Evolutionary conservation across 2,888 invertebrate species (phyloP), one percentile per base, ranked within the genome.

Genomic region (Drosophila sordidapex): DNA sequence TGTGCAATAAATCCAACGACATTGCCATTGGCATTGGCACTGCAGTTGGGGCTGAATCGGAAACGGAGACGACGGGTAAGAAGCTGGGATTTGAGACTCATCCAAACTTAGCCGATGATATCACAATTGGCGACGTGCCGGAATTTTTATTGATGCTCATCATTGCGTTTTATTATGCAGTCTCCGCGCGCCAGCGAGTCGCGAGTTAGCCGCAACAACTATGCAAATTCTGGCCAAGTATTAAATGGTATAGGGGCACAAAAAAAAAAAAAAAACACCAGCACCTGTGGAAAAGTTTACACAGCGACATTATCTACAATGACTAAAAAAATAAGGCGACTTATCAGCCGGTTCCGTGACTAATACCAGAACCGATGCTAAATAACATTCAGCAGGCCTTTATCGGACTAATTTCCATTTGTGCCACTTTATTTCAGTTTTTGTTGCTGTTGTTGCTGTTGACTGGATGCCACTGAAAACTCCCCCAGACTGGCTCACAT

Each of bases 61-160:
- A n/a, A 29, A 15, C 43, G 60, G 25, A 15, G 36, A 36, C 25
- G 25, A 46, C 25, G 31, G 8, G 29, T 15, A 13, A 27, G 21
- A 35, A 61, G 33, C 60, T 51, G 70, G 48, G 69, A 46, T 25
- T 18, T 56, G 57, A 72, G 67, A 62, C 38, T 70, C 70, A 67
- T 73, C 68, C 82, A 76, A 80, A 79, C 74, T 82, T 78, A 74
- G 72, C 56, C 75, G 85, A 86, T 86, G 88, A 86, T 87, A 86
- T 86, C 85, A 86, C 72, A 69, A 27, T 51, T 61, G 51, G 36
- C 69, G 70, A 85, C 85, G 85, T 85, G 85, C 60, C 79, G 85
- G 83, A 83, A 86, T 82, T 84, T 80, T 78, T 83, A 85, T 85
- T 76, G 85, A 53, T 61, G 81, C 83, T 87, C 85, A 87, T 87